Conservation (phyloP, 2,113 vertebrate species). For the Ramphastos sulfuratus region DNA sequence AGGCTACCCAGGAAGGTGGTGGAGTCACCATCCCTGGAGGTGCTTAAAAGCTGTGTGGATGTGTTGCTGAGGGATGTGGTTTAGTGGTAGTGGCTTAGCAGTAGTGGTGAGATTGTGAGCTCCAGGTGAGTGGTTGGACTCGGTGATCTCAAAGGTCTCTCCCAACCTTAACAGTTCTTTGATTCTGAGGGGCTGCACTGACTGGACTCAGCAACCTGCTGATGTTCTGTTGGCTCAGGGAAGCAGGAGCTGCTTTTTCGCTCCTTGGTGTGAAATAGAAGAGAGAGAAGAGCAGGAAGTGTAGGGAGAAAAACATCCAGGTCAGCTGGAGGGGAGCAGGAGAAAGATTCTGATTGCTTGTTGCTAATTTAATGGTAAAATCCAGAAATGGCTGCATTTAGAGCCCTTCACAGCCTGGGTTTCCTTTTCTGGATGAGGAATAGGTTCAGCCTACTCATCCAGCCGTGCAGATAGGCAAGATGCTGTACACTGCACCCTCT, state of each 20-base stretch:
- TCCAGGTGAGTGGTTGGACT: too few species aligned
- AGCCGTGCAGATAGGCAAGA: neutral
- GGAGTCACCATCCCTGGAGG: too few species aligned
- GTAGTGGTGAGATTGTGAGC: too few species aligned
- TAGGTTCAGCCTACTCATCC: neutral
- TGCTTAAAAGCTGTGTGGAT: too few species aligned
- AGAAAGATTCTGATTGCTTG: neutral
- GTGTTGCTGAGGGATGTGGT: too few species aligned
- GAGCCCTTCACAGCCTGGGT: neutral
- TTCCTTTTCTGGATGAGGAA: neutral
- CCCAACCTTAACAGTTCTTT: too few species aligned
- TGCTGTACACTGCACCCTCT: neutral
- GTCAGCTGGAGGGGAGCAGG: neutral
- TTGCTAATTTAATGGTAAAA: neutral
- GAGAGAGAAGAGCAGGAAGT: neutral
- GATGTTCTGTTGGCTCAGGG: neutral
- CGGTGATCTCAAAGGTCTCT: too few species aligned
- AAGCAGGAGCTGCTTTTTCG: neutral
- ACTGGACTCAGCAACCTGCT: neutral
- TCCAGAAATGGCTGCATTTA: neutral
- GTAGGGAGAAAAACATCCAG: neutral
- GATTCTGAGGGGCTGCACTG: neutral
- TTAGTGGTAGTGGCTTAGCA: too few species aligned
- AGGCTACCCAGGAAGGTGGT: too few species aligned
- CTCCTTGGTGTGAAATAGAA: fast-evolving